phyloP scores from a whole-genome alignment of 2,888 invertebrate species.

The Drosophila melanosoma region DNA sequence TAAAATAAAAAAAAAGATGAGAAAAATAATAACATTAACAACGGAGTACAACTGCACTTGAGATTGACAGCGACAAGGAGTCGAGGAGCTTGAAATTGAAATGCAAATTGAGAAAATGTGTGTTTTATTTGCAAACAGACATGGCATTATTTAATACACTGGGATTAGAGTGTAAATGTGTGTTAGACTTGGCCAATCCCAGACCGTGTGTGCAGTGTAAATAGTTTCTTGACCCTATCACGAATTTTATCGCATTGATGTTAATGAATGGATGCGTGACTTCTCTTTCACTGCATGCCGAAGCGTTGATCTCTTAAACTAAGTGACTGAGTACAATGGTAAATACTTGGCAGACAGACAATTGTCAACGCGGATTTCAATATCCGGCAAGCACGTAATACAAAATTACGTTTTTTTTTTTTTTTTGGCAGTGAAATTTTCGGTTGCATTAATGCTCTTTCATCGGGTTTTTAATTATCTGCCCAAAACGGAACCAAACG shows the following conservation, averaged over 20 bases:
- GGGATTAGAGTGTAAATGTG: conserved; percentile 12
- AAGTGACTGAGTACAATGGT: not conserved
- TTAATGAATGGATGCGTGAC: conserved; percentile 57
- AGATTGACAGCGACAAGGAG: conserved; percentile 43
- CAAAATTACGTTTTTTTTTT: conserved; percentile 61
- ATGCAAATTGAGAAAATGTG: conserved; percentile 42
- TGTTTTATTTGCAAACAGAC: conserved; percentile 30
- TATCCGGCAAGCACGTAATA: conserved; percentile 75
- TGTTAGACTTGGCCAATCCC: conserved; percentile 17
- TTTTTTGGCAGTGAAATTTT: conserved; percentile 75
- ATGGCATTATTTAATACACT: conserved; percentile 31
- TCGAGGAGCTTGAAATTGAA: conserved; percentile 30
- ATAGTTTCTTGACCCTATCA: conserved; percentile 61
- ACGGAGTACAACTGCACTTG: conserved; percentile 51
- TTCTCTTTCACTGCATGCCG: conserved; percentile 50
- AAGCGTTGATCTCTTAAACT: conserved; percentile 53
- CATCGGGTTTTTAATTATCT: conserved; percentile 62
- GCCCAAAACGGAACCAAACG: conserved; percentile 16
- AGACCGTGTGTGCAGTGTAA: conserved; percentile 3
- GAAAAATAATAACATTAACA: not conserved
- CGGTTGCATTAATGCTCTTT: conserved; percentile 49
- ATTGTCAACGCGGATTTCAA: conserved; percentile 49
- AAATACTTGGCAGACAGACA: conserved; percentile 7
- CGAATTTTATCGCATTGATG: conserved; percentile 47
- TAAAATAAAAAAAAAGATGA: not conserved